Conservation (phyloP, 2,888 invertebrate genomes). For the Calliphora vomitoria region DNA sequence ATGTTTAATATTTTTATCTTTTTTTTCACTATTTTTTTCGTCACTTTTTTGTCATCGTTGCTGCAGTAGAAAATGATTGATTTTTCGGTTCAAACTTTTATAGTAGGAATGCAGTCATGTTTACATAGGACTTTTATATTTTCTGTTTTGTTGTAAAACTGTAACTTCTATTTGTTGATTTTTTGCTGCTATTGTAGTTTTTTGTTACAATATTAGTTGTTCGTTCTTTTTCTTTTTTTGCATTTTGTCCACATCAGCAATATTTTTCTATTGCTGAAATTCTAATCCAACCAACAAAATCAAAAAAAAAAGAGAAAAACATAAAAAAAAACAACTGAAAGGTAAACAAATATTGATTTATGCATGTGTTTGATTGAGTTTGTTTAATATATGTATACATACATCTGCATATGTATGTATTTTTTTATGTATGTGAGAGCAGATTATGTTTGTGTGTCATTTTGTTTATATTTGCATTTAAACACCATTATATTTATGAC, state of each 20-base stretch:
- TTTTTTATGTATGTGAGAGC: neutral
- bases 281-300: slow-evolving; percentile 33
- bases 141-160: slow-evolving; percentile 30
- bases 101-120: slow-evolving; percentile 44
- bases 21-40: slow-evolving; percentile 18
- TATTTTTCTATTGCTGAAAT: slow-evolving; percentile 53
- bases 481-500: slow-evolving; percentile 63
- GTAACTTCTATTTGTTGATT: slow-evolving; percentile 33
- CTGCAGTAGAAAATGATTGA: slow-evolving; percentile 60
- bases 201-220: slow-evolving; percentile 39
- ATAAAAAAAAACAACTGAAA: slow-evolving; percentile 38
- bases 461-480: slow-evolving; percentile 54
- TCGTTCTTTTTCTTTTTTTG: neutral
- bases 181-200: neutral
- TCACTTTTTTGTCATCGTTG: slow-evolving; percentile 11
- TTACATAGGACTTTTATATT: slow-evolving; percentile 50
- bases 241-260: slow-evolving; percentile 61
- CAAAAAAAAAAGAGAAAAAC: slow-evolving; percentile 37
- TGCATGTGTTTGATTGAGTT: slow-evolving; percentile 20
- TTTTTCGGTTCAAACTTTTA: slow-evolving; percentile 51
- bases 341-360: slow-evolving; percentile 71
- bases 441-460: neutral
- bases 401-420: neutral
- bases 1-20: slow-evolving; percentile 45
- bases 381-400: neutral